Conservation (phyloP, 2,888 invertebrate species). For the Eutolmus rufibarbis region DNA sequence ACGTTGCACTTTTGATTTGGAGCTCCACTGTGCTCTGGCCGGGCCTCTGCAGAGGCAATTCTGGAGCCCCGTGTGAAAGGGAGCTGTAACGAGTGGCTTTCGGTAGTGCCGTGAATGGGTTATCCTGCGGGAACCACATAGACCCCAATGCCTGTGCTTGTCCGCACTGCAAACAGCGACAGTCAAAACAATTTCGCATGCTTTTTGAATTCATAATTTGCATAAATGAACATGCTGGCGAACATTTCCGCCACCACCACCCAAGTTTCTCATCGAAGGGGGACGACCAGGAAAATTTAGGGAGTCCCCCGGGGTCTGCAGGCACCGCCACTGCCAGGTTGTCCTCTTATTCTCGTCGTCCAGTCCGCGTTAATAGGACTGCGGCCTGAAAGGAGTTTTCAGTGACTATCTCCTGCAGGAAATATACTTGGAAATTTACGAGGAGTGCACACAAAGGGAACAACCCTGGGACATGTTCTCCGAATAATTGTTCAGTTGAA, state of each 20-base stretch:
- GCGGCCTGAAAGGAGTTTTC: neutral
- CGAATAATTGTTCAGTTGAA: neutral
- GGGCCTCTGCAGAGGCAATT: neutral
- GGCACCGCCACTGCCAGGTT: neutral
- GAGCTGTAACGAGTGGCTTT: neutral
- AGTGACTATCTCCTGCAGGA: neutral
- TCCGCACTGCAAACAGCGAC: neutral
- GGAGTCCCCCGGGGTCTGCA: neutral
- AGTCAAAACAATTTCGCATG: conserved; percentile 39
- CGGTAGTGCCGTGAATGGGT: neutral
- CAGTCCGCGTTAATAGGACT: neutral
- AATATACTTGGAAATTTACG: neutral
- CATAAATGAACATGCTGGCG: conserved; percentile 39
- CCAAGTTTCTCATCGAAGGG: neutral
- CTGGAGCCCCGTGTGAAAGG: neutral
- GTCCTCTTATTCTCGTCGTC: neutral
- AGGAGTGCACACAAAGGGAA: neutral
- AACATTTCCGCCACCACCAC: conserved; percentile 16
- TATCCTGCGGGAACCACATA: neutral
- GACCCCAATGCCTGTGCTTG: neutral
- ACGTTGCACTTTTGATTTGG: neutral
- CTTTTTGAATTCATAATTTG: conserved; percentile 44
- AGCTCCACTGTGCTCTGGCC: neutral
- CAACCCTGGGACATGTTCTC: neutral
- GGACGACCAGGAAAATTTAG: neutral